phyloP scores from a whole-genome alignment of 2,888 invertebrate genomes.

The Diaphora mendica region DNA sequence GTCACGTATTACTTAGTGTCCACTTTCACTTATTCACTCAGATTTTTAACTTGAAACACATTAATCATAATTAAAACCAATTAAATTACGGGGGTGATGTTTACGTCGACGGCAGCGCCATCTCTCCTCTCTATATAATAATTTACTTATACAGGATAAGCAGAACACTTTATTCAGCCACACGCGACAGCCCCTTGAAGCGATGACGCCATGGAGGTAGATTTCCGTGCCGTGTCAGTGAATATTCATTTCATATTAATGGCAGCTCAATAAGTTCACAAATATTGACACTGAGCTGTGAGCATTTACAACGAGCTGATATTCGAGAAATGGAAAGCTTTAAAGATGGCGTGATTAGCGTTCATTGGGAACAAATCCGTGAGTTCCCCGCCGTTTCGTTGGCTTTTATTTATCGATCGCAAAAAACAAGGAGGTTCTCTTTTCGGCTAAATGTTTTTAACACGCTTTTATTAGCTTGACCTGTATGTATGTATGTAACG shows the following conservation, averaged over 20 bases:
- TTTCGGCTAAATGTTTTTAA: not conserved
- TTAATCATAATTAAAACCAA: too few relatives aligned
- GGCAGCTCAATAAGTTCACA: conserved; percentile 6
- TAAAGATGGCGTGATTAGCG: not conserved
- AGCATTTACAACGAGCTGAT: not conserved
- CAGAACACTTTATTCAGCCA: conserved; percentile 4
- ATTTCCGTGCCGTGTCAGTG: conserved; percentile 8
- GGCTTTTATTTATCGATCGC: not conserved
- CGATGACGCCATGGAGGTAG: not conserved
- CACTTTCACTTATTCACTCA: too few relatives aligned
- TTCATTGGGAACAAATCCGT: not conserved
- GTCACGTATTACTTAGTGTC: too few relatives aligned
- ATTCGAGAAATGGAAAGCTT: not conserved
- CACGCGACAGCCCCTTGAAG: not conserved
- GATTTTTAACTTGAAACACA: too few relatives aligned
- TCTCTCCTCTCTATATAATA: too few relatives aligned
- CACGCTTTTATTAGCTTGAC: too few relatives aligned
- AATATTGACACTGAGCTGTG: conserved; percentile 11
- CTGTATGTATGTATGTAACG: too few relatives aligned
- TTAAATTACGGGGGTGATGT: too few relatives aligned
- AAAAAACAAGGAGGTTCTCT: not conserved
- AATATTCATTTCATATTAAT: conserved; percentile 19
- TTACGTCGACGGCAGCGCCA: too few relatives aligned
- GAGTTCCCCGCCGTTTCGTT: not conserved
- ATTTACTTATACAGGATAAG: not conserved